These are phyloP conservation scores for Eupristina koningsbergeri DNA, from an alignment of 1,140 invertebrate species.

Conservation along the genomic window DNA sequence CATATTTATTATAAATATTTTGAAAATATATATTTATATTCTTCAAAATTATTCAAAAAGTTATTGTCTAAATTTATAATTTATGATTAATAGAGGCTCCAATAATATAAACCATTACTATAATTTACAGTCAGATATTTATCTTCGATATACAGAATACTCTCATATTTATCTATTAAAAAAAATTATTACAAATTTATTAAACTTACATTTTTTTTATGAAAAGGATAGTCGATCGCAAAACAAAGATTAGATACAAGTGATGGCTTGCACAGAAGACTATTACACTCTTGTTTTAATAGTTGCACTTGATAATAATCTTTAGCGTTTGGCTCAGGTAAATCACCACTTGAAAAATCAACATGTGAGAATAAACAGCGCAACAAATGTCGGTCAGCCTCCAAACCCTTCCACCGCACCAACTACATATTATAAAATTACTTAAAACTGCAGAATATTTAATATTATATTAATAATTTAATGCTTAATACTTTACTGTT, in stretches of 20 bases:
- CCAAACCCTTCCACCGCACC: conserved; percentile 85
- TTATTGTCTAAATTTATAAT: no score
- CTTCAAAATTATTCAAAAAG: neutral
- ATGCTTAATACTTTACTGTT: neutral
- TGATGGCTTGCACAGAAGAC: conserved; percentile 82
- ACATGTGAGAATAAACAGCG: conserved; percentile 87
- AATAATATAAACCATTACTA: no score
- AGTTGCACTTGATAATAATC: conserved; percentile 81
- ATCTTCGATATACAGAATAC: no score
- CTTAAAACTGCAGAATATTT: neutral
- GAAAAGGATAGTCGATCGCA: conserved; percentile 82
- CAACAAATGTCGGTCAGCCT: conserved; percentile 90
- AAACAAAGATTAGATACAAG: conserved; percentile 85
- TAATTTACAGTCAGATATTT: no score
- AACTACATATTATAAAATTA: conserved; percentile 74
- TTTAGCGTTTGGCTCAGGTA: conserved; percentile 72
- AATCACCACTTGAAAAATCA: conserved; percentile 76
- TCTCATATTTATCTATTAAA: neutral
- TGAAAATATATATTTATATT: neutral
- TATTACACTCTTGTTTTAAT: conserved; percentile 81
- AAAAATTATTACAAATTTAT: neutral
- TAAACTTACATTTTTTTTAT: conserved; percentile 75
- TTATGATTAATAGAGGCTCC: no score
- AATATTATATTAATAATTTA: neutral
- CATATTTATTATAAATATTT: neutral